Base-by-base conservation (phyloP, 2,113 vertebrate genomes). In the Festucalex cinctus region DNA sequence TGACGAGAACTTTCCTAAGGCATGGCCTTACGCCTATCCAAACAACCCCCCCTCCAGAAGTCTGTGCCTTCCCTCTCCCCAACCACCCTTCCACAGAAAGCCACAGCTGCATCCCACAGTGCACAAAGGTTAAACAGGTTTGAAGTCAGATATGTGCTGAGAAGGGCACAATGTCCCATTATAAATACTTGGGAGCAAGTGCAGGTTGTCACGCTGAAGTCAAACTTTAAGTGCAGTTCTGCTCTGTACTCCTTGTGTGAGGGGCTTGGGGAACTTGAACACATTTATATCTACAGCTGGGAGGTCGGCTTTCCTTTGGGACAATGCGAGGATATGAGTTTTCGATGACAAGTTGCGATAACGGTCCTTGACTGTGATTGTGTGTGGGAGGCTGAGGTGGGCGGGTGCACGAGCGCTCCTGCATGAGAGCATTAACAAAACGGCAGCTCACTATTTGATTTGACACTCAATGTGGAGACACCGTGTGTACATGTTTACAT, bases 301-400 rank as follows among this genome's bases (percentile, higher is more conserved):
- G 78, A 87, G 81, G 81, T 88, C 85, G 71, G 83, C 82, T 74
- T 90, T 86, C 88, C 90, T 88, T 77, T 69, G 87, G 88, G 87
- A 91, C 88, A 92, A 91, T 92, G 86, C 75, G 80, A 92, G 88
- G 90, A 92, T 92, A 85, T 90, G 91, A 91, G 75, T 84, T 83
- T 84, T 88, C 85, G 89, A 91, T 92, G 86, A 88, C 83, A 85
- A 85, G 71, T 20, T 35, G 49, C 17, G 87, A 91, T 91, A 92
- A 88, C 71, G 63, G 59, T 32, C 64, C 60, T 43, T 68, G 74
- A n/a, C n/a, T 67, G 24, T 61, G 65, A 36, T 37, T 39, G 65
- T 65, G 76, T 69, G 65, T 61, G 66, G 60, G 71, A 58, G 67
- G 71, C n/a, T n/a, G 24, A 28, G 24, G 65, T 58, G 56, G 66